Percentiles rank a stretch among this genome's conserved stretches.
Evolutionary conservation across 2,797 vertebrate genomes (phyloP).

Genomic region (Takifugu rubripes): DNA sequence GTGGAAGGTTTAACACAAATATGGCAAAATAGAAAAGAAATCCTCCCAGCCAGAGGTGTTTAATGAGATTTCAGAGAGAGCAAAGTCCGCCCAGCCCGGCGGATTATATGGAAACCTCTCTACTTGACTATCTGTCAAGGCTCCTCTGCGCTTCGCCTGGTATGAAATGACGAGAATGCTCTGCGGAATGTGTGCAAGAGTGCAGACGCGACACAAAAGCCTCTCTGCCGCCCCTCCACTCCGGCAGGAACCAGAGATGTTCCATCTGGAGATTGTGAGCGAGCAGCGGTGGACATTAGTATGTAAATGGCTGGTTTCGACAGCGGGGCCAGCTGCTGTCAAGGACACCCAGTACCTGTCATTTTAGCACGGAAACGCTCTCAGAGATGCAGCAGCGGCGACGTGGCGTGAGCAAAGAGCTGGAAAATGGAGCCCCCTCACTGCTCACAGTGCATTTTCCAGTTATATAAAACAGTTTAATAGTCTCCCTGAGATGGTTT

Average conservation of each 20-base stretch:
- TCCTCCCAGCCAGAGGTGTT: neutral
- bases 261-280: slow-evolving; percentile 49
- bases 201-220: slow-evolving; percentile 52
- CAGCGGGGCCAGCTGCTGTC: slow-evolving; percentile 62
- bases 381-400: slow-evolving; percentile 7
- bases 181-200: slow-evolving; percentile 53
- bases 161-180: slow-evolving; percentile 46
- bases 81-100: slow-evolving; percentile 17
- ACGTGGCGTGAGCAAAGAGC: slow-evolving; percentile 6
- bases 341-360: slow-evolving; percentile 61
- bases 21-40: neutral
- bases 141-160: slow-evolving; percentile 21
- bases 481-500: too few relatives aligned
- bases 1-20: neutral
- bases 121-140: neutral
- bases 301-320: slow-evolving; percentile 66
- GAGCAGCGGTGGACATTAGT: slow-evolving; percentile 67
- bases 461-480: too few relatives aligned
- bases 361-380: slow-evolving; percentile 42
- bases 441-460: too few relatives aligned
- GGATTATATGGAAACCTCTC: slow-evolving; percentile 43
- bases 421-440: too few relatives aligned
- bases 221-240: slow-evolving; percentile 25
- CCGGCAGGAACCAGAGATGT: slow-evolving; percentile 45
- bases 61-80: slow-evolving; percentile 12